Evolutionary conservation across 1,140 invertebrate species (phyloP).

Genomic region (Phthorimaea operculella): DNA sequence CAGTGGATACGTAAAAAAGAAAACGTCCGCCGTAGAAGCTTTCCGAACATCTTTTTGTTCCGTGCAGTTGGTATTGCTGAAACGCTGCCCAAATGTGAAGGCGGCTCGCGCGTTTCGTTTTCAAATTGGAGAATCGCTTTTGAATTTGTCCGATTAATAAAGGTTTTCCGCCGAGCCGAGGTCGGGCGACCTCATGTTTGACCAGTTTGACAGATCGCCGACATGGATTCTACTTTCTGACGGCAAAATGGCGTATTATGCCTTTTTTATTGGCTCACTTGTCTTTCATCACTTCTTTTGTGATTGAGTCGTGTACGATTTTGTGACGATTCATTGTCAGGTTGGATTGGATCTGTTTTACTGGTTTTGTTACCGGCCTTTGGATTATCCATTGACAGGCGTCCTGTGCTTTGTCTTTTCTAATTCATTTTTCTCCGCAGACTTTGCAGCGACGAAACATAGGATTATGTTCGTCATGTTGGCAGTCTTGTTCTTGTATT

Average conservation of each 20-base stretch:
- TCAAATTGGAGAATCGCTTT: slow-evolving; percentile 11
- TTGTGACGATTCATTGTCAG: slow-evolving; percentile 57
- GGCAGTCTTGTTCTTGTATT: background rate
- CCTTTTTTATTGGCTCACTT: slow-evolving; percentile 58
- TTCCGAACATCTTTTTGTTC: slow-evolving; percentile 59
- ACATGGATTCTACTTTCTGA: slow-evolving; percentile 59
- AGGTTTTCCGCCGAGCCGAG: slow-evolving; percentile 46
- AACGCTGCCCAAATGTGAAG: background rate
- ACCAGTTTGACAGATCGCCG: slow-evolving; percentile 64
- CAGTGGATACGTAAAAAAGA: slow-evolving; percentile 58
- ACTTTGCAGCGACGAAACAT: background rate
- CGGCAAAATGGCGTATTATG: slow-evolving; percentile 60
- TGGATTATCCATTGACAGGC: slow-evolving; percentile 32
- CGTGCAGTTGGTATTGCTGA: slow-evolving; percentile 39
- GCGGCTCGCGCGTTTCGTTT: background rate
- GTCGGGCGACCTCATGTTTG: slow-evolving; percentile 43
- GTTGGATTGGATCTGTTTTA: slow-evolving; percentile 50
- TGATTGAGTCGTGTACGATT: slow-evolving; percentile 55
- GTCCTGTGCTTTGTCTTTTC: slow-evolving; percentile 28
- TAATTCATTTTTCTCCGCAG: background rate
- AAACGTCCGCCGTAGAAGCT: slow-evolving; percentile 48
- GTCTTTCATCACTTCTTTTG: slow-evolving; percentile 62
- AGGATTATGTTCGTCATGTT: slow-evolving; percentile 11
- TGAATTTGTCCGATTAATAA: slow-evolving; percentile 52
- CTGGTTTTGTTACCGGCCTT: slow-evolving; percentile 45